Evolutionary conservation across 2,888 invertebrate genomes (phyloP), one percentile per base, ranked within the genome.

Genomic region (Chelonus formosanus): DNA sequence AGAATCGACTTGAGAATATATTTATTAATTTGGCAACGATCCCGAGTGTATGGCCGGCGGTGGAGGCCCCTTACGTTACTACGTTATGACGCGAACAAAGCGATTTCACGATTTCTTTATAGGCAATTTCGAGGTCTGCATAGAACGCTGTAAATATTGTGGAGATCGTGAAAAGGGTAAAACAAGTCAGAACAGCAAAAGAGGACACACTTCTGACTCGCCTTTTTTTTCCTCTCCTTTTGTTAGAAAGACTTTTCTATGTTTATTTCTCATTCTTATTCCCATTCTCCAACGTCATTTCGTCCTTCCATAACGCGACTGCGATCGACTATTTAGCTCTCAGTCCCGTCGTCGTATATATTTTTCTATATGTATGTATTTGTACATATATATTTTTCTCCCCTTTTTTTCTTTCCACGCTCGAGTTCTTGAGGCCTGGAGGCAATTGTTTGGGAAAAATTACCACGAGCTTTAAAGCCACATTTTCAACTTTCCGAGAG

Each of bases 61-160:
- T 40, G 40, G 40, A 40, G 40, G 40, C 76, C 75, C 75, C 76
- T 80, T 80, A 78, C 79, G 78, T 82, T 80, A 80, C 80, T 79
- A 78, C 79, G 82, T 83, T 82, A 83, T 83, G 81, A 81, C 80
- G 80, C 81, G 83, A 82, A 83, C 82, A 82, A 82, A 83, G 80
- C 80, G 80, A 81, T 76, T 79, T 75, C 74, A 74, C 80, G 79
- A 82, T 83, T 83, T 83, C 82, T 82, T 82, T 83, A 82, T 83
- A 82, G 83, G 82, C 84, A 83, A 83, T 83, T 83, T 80, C 81
- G 76, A 77, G 77, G 73, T 77, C 79, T 77, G 78, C 78, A 76
- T 77, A 75, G 77, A 77, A 75, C 75, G 77, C 78, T 80, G 80
- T 81, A 83, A 82, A 82, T 82, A 82, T 80, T 76, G 75, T 75